Conservation (phyloP, 2,888 invertebrate genomes). For the Tricholauxania praeusta region DNA sequence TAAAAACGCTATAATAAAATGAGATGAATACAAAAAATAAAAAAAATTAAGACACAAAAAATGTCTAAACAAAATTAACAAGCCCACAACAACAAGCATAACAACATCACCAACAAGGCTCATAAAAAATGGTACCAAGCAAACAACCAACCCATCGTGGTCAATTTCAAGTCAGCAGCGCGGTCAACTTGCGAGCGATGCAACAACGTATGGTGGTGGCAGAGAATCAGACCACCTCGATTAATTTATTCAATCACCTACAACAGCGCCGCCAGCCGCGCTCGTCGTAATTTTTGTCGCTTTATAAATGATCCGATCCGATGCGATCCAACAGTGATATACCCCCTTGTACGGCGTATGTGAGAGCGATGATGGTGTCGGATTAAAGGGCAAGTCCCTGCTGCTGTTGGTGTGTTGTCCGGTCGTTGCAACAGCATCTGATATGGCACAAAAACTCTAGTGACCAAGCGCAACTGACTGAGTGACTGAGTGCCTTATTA, state of each 20-base stretch:
- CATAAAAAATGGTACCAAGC: constrained; percentile 44
- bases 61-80: constrained; percentile 48
- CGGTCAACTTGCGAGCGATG: background rate
- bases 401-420: constrained; percentile 30
- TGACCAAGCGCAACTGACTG: background rate
- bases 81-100: constrained; percentile 46
- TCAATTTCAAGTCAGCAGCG: constrained; percentile 11
- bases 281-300: constrained; percentile 34
- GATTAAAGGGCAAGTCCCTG: constrained; percentile 49
- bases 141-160: background rate
- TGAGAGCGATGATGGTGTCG: constrained; percentile 52
- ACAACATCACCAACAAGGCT: constrained; percentile 41
- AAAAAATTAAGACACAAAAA: constrained; percentile 40
- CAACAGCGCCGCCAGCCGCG: constrained; percentile 39
- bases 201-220: background rate
- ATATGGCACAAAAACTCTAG: constrained; percentile 16
- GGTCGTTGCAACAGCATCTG: constrained; percentile 27
- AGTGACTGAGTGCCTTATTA: constrained; percentile 46
- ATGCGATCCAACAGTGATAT: background rate
- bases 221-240: constrained; percentile 44
- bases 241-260: constrained; percentile 61
- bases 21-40: constrained; percentile 46
- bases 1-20: constrained; percentile 45
- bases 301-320: constrained; percentile 54
- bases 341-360: constrained; percentile 38